Evolutionary conservation across 1,140 invertebrate species (phyloP).

Genomic region (Sesamia nonagrioides): DNA sequence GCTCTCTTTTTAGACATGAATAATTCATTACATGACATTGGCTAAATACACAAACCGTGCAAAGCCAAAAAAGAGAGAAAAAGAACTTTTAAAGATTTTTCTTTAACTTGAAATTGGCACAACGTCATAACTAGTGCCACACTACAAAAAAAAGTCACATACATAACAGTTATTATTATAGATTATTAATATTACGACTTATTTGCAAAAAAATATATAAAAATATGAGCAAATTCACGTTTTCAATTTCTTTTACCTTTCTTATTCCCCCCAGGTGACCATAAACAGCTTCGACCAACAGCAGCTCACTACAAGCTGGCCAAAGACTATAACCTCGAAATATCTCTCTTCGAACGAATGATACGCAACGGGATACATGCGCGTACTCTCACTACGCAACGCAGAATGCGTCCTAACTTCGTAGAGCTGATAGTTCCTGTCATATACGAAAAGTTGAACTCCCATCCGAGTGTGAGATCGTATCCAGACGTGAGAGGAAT

Average conservation of each 20-base stretch:
- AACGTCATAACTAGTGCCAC: no score
- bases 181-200: no score
- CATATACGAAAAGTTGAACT: slow-evolving; percentile 89
- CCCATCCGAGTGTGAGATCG: slow-evolving; percentile 86
- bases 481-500: slow-evolving; percentile 88
- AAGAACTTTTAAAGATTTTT: no score
- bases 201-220: no score
- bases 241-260: neutral
- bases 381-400: slow-evolving; percentile 87
- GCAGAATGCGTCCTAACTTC: slow-evolving; percentile 90
- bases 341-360: slow-evolving; percentile 93
- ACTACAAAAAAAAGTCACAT: no score
- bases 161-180: no score
- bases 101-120: no score
- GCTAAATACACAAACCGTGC: no score
- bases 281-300: slow-evolving; percentile 91
- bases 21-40: no score
- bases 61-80: no score
- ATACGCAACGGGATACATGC: slow-evolving; percentile 88
- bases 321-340: slow-evolving; percentile 89
- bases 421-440: slow-evolving; percentile 88
- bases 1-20: no score
- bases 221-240: no score
- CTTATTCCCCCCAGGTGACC: slow-evolving; percentile 89
- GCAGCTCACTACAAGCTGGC: slow-evolving; percentile 89